Percentiles rank a stretch among this genome's conserved stretches.
These are phyloP conservation scores for Eulemur macaco DNA, from an alignment of 2,113 vertebrate species.

Conservation along the genomic window DNA sequence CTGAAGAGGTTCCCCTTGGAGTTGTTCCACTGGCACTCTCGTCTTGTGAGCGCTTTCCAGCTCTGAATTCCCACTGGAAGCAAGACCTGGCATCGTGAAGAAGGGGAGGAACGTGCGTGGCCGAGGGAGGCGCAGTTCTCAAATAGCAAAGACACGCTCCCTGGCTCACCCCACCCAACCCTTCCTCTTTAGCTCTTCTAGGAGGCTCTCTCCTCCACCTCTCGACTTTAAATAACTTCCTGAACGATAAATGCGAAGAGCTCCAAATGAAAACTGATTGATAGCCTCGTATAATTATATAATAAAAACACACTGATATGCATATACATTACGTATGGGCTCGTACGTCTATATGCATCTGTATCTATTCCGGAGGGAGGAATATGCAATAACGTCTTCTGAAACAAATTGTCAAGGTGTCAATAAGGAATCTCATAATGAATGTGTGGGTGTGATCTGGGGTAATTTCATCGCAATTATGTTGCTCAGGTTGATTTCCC, in stretches of 20 bases:
- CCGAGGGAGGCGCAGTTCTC: background rate
- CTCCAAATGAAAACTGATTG: constrained; percentile 78
- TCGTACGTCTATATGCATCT: constrained; percentile 60
- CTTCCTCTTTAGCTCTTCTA: constrained; percentile 30
- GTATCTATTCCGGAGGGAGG: constrained; percentile 71
- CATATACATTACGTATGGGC: constrained; percentile 71
- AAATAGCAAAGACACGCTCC: background rate
- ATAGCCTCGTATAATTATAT: constrained; percentile 76
- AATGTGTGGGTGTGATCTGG: constrained; percentile 78
- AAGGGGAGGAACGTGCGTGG: too few species aligned
- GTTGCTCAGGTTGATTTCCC: constrained; percentile 77
- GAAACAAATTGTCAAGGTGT: constrained; percentile 79
- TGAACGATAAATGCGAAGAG: constrained; percentile 77
- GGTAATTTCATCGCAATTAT: constrained; percentile 77
- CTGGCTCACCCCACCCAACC: background rate
- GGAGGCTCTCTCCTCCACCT: constrained; percentile 54
- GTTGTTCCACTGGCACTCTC: background rate
- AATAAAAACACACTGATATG: constrained; percentile 62
- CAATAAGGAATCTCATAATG: constrained; percentile 79
- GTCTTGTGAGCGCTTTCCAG: background rate
- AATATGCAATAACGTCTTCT: constrained; percentile 74
- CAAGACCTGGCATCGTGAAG: background rate
- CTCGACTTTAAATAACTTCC: constrained; percentile 78
- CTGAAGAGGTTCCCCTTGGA: background rate
- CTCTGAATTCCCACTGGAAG: background rate